A percentile compares a stretch with the other conserved stretches of the same genome.
Conservation (phyloP, 2,113 vertebrate species). For the Nerophis lumbriciformis region DNA sequence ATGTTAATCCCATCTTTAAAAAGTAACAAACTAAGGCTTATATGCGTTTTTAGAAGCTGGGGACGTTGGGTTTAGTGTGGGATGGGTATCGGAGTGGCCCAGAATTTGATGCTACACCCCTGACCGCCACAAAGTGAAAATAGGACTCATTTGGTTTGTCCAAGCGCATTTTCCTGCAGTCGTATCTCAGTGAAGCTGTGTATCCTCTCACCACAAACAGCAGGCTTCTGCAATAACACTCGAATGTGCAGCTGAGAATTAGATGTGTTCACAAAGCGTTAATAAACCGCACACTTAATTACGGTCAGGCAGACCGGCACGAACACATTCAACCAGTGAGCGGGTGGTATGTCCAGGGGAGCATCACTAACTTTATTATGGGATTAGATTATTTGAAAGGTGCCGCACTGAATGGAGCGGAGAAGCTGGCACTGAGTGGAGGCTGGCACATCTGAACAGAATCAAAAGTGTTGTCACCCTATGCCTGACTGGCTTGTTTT, state of each 20-base stretch:
- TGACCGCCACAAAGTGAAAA: not conserved
- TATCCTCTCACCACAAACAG: conserved; percentile 49
- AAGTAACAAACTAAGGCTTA: too few relatives aligned
- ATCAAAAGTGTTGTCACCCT: conserved; percentile 52
- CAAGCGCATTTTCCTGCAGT: conserved; percentile 15
- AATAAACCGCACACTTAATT: conserved; percentile 67
- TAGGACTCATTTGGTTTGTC: conserved; percentile 19
- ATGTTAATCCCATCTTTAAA: too few relatives aligned
- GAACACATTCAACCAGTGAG: conserved; percentile 57
- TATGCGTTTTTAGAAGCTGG: too few relatives aligned
- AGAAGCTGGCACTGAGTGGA: conserved; percentile 39
- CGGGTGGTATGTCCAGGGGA: conserved; percentile 57
- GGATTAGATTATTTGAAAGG: conserved; percentile 67
- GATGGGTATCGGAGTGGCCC: too few relatives aligned
- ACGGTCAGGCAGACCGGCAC: conserved; percentile 61
- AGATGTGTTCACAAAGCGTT: conserved; percentile 60
- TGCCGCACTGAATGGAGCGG: conserved; percentile 40
- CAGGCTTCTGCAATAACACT: conserved; percentile 46
- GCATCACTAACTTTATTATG: conserved; percentile 71
- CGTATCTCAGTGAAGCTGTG: conserved; percentile 15
- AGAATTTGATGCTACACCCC: too few relatives aligned
- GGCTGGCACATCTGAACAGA: conserved; percentile 49
- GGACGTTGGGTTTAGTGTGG: too few relatives aligned
- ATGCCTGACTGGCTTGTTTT: conserved; percentile 39
- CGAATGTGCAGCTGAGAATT: conserved; percentile 54